Base-by-base conservation (phyloP, 2,113 vertebrate species). In the Oryzias woworae region DNA sequence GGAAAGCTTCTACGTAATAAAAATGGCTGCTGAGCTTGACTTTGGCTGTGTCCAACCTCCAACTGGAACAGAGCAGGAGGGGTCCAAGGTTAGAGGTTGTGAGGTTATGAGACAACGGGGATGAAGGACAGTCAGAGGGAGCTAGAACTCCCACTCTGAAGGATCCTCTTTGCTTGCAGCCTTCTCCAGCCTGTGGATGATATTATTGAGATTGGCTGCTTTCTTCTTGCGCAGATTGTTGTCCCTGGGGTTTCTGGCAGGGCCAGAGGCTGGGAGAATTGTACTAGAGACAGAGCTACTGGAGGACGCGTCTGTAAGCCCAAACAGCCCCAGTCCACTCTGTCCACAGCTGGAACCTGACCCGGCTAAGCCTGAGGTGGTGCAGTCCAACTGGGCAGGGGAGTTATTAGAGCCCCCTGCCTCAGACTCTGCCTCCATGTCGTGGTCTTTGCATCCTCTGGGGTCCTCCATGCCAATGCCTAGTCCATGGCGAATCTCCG, bases 121-220 rank as follows among this genome's bases (percentile, higher is more conserved):
- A 75, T 77, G 75, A 81, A 69, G 66, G 66, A 67, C 57, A 66
- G 47, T 71, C 70, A 69, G 80, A 50, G 57, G 68, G 68, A 66
- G 82, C 89, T 93, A 98, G 92, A 98, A 98, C 92, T 98, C 95
- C 96, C 96, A 98, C 90, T 98, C 96, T 44, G 93, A 94, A 71
- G 95, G 94, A 89, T 98, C 96, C 89, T 98, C 96, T 67, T 95
- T 94, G 84, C 95, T 96, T 42, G 96, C 96, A 16, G 95, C 96
- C 88, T 98, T 96, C 92, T 98, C 96, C 91, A 98, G 84, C 89
- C 96, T 94, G 91, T 98, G 95, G 90, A 98, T 98, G 87, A 98
- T 98, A 93, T 94, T 98, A 94, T 98, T 96, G 91, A 98, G 94
- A 92, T 98, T 98, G 63, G 96, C 96, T 23, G 95, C 95, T 85